Evolutionary conservation across 2,797 vertebrate genomes (phyloP).

Genomic region (Cynopterus sphinx): DNA sequence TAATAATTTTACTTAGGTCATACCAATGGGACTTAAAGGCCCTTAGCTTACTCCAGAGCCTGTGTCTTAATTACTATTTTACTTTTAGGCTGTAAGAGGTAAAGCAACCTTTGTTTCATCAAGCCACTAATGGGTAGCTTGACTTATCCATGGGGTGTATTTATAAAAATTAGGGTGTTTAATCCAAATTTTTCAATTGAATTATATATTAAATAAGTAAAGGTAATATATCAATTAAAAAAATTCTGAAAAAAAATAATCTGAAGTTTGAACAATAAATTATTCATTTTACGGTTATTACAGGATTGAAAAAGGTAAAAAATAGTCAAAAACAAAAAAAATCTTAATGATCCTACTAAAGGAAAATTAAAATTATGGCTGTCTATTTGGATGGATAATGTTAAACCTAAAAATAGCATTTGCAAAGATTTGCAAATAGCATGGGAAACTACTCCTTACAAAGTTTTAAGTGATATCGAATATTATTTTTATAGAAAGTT

Average conservation of each 20-base stretch:
- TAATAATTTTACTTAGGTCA: background rate
- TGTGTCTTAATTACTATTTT: background rate
- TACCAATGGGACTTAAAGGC: background rate
- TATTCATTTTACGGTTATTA: background rate
- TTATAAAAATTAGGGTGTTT: background rate
- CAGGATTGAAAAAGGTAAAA: background rate
- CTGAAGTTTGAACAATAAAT: background rate
- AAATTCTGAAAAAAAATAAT: background rate
- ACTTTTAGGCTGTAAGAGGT: background rate
- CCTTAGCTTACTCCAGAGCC: background rate
- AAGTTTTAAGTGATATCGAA: background rate
- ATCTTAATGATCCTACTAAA: background rate
- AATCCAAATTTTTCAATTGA: background rate
- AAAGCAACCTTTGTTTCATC: background rate
- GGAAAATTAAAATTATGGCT: background rate
- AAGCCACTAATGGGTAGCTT: background rate
- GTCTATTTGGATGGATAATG: background rate
- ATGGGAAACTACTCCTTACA: background rate
- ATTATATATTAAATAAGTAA: background rate
- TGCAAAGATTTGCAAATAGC: background rate
- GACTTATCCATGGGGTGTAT: background rate
- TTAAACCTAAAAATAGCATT: background rate
- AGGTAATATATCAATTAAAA: background rate
- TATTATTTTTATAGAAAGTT: background rate
- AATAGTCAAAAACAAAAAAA: background rate